Percentiles rank a stretch among this genome's conserved stretches.
These are phyloP conservation scores for Arctia plantaginis DNA, from an alignment of 2,888 invertebrate species.

Conservation along the genomic window DNA sequence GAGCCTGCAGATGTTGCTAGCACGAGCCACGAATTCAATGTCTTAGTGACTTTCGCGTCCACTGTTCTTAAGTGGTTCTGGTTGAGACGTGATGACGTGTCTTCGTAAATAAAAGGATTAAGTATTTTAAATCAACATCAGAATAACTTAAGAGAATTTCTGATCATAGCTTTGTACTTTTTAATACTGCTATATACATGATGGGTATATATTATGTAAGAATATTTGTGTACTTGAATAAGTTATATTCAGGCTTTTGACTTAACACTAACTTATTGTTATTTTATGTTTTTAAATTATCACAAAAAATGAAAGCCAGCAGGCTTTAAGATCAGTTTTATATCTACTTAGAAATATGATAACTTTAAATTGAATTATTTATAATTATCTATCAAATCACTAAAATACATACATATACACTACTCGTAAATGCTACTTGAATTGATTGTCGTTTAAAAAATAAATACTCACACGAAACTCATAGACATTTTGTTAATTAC, in stretches of 20 bases:
- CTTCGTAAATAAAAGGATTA: not conserved
- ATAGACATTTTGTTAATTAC: no score
- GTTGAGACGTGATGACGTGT: no score
- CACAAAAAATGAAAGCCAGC: not conserved
- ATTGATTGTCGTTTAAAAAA: not conserved
- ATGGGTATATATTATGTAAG: not conserved
- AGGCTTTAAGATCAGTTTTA: not conserved
- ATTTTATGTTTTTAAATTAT: not conserved
- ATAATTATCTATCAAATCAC: not conserved
- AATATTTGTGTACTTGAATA: not conserved
- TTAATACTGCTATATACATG: not conserved
- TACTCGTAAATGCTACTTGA: not conserved
- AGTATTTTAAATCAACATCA: not conserved
- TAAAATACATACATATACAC: not conserved
- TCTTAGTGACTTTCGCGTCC: no score
- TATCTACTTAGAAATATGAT: not conserved
- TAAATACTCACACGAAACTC: no score
- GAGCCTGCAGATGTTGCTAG: no score
- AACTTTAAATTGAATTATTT: not conserved
- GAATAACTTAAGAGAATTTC: not conserved
- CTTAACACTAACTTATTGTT: no score
- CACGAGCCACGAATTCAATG: no score
- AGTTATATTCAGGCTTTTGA: not conserved
- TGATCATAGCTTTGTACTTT: no score
- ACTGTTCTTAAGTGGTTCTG: no score